Evolutionary conservation across 2,888 invertebrate genomes (phyloP), one percentile per base, ranked within the genome.

Genomic region (Platycheirus rosarum): DNA sequence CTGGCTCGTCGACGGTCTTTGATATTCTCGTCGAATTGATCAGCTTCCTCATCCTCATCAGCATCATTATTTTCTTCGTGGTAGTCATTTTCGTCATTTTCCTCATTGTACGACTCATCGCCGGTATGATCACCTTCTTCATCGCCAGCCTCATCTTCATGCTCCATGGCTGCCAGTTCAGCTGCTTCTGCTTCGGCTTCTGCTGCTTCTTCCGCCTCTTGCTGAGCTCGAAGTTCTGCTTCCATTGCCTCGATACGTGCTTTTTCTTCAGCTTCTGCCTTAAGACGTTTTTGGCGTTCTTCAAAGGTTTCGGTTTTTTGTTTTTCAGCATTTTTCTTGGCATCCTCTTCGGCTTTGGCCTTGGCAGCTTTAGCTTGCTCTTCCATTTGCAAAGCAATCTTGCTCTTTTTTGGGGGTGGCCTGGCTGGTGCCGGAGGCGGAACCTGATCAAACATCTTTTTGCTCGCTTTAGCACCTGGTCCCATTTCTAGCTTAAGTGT

Each of bases 321-420:
- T 40, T 88, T 88, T 62, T 88, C 87, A n/a, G 86, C 86, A n/a
- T 86, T 85, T 37, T 88, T 88, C 48, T 88, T 86, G 18, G 88
- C 88, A 37, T 86, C 86, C 32, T 90, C 88, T 68, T 89, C 88
- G 26, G 88, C 89, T 29, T 89, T 88, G 70, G 88, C 88, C 14
- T 89, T 89, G 0, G 90, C 90, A 0, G 88, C 89, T 51, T 85
- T 88, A n/a, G 90, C 89, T 76, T 90, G 89, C 69, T 90, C 89
- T 70, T 91, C 89, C 87, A 90, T 88, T 86, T 90, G 88, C 46
- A 90, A 79, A 26, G 88, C 89, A 62, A 89, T 84, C 85, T 90
- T 90, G 77, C 89, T 89, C 85, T 89, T 90, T 77, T 89, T 89
- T 66, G 90, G 89, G 42, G 90, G 89, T 32, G 91, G 89, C 69